Conservation (phyloP, 2,113 vertebrate species). For the Arvicanthis niloticus region DNA sequence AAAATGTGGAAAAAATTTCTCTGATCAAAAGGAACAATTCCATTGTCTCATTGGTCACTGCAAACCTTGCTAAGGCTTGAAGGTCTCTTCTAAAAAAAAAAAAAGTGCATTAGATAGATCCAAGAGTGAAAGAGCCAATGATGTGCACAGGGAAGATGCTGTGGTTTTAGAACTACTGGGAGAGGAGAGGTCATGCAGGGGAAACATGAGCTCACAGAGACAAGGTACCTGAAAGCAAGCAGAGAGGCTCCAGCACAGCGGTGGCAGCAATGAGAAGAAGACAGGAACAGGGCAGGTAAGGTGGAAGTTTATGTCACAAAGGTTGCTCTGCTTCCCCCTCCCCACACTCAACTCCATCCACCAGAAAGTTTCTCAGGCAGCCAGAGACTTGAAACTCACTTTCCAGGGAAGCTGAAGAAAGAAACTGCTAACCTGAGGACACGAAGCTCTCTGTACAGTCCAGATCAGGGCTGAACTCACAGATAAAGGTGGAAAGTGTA, state of each 20-base stretch:
- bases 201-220: background rate
- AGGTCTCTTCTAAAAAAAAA: background rate
- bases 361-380: background rate
- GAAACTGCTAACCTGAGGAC: background rate
- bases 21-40: slow-evolving; percentile 26
- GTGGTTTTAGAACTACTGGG: background rate
- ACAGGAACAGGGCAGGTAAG: background rate
- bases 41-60: background rate
- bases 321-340: background rate
- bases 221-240: background rate
- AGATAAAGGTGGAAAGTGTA: background rate
- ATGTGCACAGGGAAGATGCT: background rate
- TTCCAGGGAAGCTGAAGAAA: background rate
- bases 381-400: background rate
- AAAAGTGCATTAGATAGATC: slow-evolving; percentile 7
- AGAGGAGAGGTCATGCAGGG: background rate
- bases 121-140: background rate
- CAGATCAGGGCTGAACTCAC: background rate
- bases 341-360: background rate
- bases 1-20: background rate
- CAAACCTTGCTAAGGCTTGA: background rate
- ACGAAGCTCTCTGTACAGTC: background rate
- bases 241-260: background rate
- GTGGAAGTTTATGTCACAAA: background rate
- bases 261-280: background rate